phyloP scores from a whole-genome alignment of 2,113 vertebrate genomes.

The Eira barbara region DNA sequence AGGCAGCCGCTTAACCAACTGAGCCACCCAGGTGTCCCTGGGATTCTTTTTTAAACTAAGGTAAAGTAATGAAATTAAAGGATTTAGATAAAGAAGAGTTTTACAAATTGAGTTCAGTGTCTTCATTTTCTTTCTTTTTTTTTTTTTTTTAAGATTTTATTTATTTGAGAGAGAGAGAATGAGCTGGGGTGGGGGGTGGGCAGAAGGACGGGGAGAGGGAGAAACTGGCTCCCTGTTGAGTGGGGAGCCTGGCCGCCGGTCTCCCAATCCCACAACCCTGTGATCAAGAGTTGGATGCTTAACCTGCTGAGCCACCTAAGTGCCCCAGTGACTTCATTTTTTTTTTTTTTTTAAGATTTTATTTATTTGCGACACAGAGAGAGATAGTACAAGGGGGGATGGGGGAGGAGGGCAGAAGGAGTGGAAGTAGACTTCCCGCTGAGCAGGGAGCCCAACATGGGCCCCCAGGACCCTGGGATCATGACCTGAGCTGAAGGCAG shows the following conservation, averaged over 20 bases:
- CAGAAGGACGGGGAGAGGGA: background rate
- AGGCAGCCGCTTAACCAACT: too few relatives aligned
- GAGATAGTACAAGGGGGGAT: too few relatives aligned
- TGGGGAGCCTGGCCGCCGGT: background rate
- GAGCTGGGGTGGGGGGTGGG: too few relatives aligned
- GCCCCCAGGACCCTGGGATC: too few relatives aligned
- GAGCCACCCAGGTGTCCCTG: too few relatives aligned
- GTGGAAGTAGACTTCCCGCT: too few relatives aligned
- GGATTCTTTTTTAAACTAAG: background rate
- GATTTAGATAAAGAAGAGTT: background rate
- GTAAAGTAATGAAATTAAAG: background rate
- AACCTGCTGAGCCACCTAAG: background rate
- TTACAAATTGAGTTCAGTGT: constrained; percentile 23
- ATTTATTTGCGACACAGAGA: too few relatives aligned
- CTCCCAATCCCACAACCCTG: background rate
- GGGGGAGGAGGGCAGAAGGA: too few relatives aligned
- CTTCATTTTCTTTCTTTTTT: background rate
- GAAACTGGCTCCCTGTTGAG: background rate
- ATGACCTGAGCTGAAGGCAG: too few relatives aligned
- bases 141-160: background rate
- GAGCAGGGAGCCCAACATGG: too few relatives aligned
- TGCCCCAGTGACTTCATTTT: background rate
- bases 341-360: background rate
- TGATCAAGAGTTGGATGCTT: background rate
- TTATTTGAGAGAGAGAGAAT: background rate